Evolutionary conservation across 2,888 invertebrate genomes (phyloP), one percentile per base, ranked within the genome.

Genomic region (Conus canariensis): DNA sequence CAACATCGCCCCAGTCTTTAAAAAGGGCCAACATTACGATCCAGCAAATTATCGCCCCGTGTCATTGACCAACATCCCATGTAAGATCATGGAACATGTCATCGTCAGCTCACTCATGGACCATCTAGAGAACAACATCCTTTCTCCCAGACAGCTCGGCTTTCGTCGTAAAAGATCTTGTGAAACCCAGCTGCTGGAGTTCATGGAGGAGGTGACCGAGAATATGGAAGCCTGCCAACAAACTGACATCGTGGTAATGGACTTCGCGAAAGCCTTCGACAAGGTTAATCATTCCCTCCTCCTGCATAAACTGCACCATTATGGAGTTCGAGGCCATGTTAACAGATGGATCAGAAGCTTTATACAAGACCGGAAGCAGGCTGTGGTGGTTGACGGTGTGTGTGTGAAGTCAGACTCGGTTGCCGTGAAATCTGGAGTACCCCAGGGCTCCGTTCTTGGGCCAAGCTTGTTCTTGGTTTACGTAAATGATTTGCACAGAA

Each of bases 11-110:
- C 70, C 70, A 74, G 70, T 74, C 70, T 74, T 74, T n/a, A 19
- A 74, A n/a, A 74, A 74, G n/a, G 70, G 70, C n/a, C n/a, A 74
- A n/a, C 70, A n/a, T n/a, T 74, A 74, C n/a, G 22, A n/a, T 22
- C n/a, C 70, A 74, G 70, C 19, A 74, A 74, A 74, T n/a, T 74
- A 74, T n/a, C 70, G n/a, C 70, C 70, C 70, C n/a, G n/a, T 74
- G 2, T 74, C 70, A 22, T n/a, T 74, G 70, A 22, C 14, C 22
- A 74, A n/a, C n/a, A 74, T 74, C 19, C 70, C 70, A 74, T 74
- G n/a, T n/a, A 74, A 74, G n/a, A n/a, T 74, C 19, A 74, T 74
- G 70, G 70, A 74, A 22, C 70, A 74, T n/a, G 22, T 74, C 70
- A 74, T 74, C 45, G 22, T 74, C 70, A 74, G 3, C 45, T 74